phyloP scores from a whole-genome alignment of 1,140 invertebrate species.

The Tetragonula clypearis region DNA sequence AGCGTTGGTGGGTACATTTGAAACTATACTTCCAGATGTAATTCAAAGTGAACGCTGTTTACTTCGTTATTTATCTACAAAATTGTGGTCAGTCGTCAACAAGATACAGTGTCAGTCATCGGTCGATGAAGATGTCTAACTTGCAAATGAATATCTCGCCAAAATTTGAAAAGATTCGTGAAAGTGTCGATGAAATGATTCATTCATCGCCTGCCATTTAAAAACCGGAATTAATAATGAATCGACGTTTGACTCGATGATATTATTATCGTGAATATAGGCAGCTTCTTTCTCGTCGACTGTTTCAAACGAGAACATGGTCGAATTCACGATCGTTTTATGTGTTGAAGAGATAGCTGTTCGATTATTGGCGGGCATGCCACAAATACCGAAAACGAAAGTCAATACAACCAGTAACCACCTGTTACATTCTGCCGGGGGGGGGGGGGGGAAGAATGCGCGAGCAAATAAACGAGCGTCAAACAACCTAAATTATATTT shows the following conservation, averaged over 20 bases:
- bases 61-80: too few species aligned
- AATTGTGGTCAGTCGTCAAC: too few species aligned
- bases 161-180: too few species aligned
- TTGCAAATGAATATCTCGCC: too few species aligned
- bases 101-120: too few species aligned
- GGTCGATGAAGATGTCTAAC: too few species aligned
- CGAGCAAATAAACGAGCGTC: background rate
- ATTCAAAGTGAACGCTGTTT: too few species aligned
- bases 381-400: slow-evolving; percentile 36
- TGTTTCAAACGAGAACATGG: background rate
- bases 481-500: background rate
- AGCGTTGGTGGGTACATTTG: background rate
- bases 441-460: background rate
- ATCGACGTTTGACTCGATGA: background rate
- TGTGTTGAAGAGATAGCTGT: background rate
- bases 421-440: slow-evolving; percentile 38
- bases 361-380: slow-evolving; percentile 1
- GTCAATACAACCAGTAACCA: slow-evolving; percentile 36
- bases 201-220: too few species aligned
- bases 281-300: background rate
- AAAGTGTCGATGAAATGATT: too few species aligned
- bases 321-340: background rate
- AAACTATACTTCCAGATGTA: too few species aligned
- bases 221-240: too few species aligned
- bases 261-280: background rate